Evolutionary conservation across 2,888 invertebrate species (phyloP), one percentile per base, ranked within the genome.

Genomic region (Muschampia plurimacula): DNA sequence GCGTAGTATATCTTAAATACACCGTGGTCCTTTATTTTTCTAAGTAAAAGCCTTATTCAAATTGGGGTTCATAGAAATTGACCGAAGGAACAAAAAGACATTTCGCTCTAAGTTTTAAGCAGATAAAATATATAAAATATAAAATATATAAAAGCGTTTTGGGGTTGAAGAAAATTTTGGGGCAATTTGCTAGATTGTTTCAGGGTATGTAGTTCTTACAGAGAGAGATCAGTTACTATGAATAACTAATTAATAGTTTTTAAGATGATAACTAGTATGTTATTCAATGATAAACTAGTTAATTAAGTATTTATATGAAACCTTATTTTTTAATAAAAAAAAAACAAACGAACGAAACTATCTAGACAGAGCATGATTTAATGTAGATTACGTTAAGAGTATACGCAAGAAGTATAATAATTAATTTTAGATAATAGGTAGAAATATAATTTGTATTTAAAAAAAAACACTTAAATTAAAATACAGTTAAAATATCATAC

Each of bases 1-100:
- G 89, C 88, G 84, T 87, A 88, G 85, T 84, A 87, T 88, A 79
- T 78, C 77, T 86, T 83, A 84, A 87, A 86, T 87, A 89, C 86
- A 86, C 85, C 84, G 83, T 91, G 91, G 91, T 91, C 91, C 91
- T 83, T 89, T 86, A 84, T 82, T 65, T 64, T 82, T 83, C 76
- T 75, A 77, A 76, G 65, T 76, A 77, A 77, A 78, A 79, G 76
- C 77, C 77, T 77, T 77, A 77, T 77, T 70, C 59, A 76, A 64
- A 79, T 67, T 78, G 80, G 85, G 83, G 84, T 81, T 82, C 84
- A 74, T 72, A 75, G 62, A 79, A 83, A 84, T 82, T 81, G 81
- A 80, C 79, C 67, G 75, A 78, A 7, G 8, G 36, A 77, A 46
- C 46, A 72, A 75, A 75, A 77, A 60, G 12, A n/a, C 2, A 13